phyloP scores from a whole-genome alignment of 2,797 vertebrate species.

The Tokudaia muenninki region DNA sequence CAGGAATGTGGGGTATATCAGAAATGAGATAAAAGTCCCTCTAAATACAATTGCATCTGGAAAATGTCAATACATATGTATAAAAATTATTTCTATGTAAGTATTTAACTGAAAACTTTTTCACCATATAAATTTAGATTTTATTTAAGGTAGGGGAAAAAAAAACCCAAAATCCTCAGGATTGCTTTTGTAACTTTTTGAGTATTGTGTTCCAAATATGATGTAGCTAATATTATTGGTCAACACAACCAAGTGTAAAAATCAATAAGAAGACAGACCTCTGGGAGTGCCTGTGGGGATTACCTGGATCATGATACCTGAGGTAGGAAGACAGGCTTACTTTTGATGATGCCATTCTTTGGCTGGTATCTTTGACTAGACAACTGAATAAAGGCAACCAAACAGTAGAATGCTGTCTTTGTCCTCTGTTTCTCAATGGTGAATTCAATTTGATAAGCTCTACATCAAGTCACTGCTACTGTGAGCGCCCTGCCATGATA shows the following conservation, averaged over 20 bases:
- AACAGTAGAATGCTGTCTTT: background rate
- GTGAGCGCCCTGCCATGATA: fast-evolving
- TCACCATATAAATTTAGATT: background rate
- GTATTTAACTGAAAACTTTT: background rate
- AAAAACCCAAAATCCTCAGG: background rate
- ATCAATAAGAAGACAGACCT: background rate
- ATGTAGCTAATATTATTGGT: background rate
- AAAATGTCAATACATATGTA: background rate
- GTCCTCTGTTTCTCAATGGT: background rate
- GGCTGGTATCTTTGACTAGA: background rate
- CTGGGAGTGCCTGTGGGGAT: background rate
- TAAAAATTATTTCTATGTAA: slow-evolving; percentile 24
- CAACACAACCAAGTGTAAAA: background rate
- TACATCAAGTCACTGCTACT: background rate
- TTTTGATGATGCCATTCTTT: background rate
- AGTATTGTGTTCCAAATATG: background rate
- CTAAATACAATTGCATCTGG: background rate
- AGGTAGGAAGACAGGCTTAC: background rate
- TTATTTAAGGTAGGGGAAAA: slow-evolving; percentile 7
- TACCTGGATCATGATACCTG: background rate
- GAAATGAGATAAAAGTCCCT: slow-evolving; percentile 11
- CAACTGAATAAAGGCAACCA: background rate
- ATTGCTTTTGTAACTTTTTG: background rate
- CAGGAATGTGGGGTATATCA: background rate
- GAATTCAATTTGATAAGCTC: too few species aligned